These are phyloP conservation scores for Morone saxatilis DNA, from an alignment of 2,113 vertebrate genomes.

Conservation along the genomic window DNA sequence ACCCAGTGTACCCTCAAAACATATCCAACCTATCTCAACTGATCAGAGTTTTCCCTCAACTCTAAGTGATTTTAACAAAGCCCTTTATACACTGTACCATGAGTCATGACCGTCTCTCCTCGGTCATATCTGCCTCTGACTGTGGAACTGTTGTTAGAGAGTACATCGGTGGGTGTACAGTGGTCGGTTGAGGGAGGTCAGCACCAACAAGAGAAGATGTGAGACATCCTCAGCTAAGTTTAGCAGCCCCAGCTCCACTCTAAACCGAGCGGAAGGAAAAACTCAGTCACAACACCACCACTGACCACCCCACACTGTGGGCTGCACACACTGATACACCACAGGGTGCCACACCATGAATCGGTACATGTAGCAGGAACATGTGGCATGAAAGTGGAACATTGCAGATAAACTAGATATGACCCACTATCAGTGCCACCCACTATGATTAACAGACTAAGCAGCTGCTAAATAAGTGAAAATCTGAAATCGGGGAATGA, in stretches of 20 bases:
- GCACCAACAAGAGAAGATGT: conserved; percentile 61
- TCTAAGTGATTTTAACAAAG: neutral
- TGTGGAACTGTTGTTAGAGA: neutral
- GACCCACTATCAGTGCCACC: conserved; percentile 19
- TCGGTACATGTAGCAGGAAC: conserved; percentile 23
- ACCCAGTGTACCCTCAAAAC: conserved; percentile 3
- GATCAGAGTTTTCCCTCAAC: conserved; percentile 2
- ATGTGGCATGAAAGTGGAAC: conserved; percentile 55
- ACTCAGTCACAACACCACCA: conserved; percentile 55
- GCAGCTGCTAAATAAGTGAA: conserved; percentile 42
- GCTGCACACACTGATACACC: conserved; percentile 32
- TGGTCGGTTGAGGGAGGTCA: conserved; percentile 56
- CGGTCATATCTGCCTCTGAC: conserved; percentile 33
- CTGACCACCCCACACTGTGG: conserved; percentile 61
- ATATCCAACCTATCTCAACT: neutral
- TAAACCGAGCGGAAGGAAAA: conserved; percentile 66
- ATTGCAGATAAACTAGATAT: conserved; percentile 26
- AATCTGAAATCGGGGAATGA: conserved; percentile 18
- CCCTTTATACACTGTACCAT: neutral
- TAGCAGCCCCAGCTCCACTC: conserved; percentile 36
- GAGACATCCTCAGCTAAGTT: conserved; percentile 64
- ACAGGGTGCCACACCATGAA: conserved; percentile 44
- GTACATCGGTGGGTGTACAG: conserved; percentile 52
- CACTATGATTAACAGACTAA: conserved; percentile 46
- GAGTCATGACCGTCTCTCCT: conserved; percentile 34